Conservation (phyloP, 37 sponge, comb jelly and placozoan species). For the Dysidea cf. avara region DNA sequence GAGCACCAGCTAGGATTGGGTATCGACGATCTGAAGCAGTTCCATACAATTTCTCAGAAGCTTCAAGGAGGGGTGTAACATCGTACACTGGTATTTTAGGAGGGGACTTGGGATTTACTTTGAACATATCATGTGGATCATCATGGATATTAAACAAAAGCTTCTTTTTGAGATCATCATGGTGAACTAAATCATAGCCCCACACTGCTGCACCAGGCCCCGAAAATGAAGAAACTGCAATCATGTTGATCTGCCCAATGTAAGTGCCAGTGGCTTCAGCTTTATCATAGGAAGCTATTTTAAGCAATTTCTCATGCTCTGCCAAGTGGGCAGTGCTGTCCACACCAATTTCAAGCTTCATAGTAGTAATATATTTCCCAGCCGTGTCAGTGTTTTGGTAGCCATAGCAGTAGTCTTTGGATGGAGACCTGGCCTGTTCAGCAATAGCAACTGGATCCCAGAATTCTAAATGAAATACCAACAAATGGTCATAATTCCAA, state of each 20-base stretch:
- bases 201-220: conserved; percentile 18
- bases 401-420: conserved; percentile 12
- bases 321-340: too few relatives aligned
- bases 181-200: conserved; percentile 2
- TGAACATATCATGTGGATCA: too few relatives aligned
- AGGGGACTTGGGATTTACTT: too few relatives aligned
- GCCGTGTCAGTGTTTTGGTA: background rate
- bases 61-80: conserved; percentile 18
- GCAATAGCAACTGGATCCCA: conserved; percentile 3
- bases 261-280: conserved; percentile 7
- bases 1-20: conserved; percentile 21
- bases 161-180: background rate
- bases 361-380: background rate
- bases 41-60: conserved; percentile 14
- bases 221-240: conserved; percentile 17
- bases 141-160: too few relatives aligned
- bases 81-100: too few relatives aligned
- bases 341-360: conserved; percentile 2
- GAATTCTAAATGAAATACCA: background rate
- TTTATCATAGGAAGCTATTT: conserved; percentile 3
- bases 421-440: background rate
- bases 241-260: conserved; percentile 11
- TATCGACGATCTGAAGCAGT: conserved; percentile 2
- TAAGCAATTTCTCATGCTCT: conserved; percentile 6
- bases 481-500: too few relatives aligned